Conservation (phyloP, 2,888 invertebrate genomes). For the Drosophila anomelani region DNA sequence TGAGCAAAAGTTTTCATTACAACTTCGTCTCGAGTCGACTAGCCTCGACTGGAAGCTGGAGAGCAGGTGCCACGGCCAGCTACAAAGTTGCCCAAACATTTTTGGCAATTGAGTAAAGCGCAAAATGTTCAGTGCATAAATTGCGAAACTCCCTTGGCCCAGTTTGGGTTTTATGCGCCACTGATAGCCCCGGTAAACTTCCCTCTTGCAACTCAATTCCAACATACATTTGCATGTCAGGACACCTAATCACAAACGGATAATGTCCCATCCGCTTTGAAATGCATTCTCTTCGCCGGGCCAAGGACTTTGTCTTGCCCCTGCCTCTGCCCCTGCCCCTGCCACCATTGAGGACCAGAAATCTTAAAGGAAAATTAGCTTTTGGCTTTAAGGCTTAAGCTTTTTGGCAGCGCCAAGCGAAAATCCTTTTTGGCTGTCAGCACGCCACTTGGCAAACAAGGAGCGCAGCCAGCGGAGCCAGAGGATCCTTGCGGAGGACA, state of each 20-base stretch:
- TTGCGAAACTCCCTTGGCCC: conserved; percentile 40
- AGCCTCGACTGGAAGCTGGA: neutral
- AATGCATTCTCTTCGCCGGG: conserved; percentile 41
- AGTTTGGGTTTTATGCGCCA: conserved; percentile 43
- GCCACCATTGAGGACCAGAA: conserved; percentile 40
- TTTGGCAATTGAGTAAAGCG: conserved; percentile 38
- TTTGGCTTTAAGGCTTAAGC: conserved; percentile 79
- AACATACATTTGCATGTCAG: conserved; percentile 74
- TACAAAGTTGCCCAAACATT: conserved; percentile 43
- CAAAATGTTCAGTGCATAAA: conserved; percentile 31
- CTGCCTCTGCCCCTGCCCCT: conserved; percentile 47
- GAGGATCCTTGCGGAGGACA: conserved; percentile 39
- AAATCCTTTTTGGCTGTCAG: conserved; percentile 81
- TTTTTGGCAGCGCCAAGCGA: conserved; percentile 75
- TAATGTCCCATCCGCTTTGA: conserved; percentile 58
- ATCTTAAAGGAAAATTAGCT: conserved; percentile 80
- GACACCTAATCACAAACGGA: conserved; percentile 79
- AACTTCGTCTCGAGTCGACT: conserved; percentile 45
- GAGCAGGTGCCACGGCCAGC: conserved; percentile 37
- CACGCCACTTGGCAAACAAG: conserved; percentile 79
- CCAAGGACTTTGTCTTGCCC: conserved; percentile 59
- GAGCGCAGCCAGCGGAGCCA: conserved; percentile 35
- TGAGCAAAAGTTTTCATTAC: conserved; percentile 70
- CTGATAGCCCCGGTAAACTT: conserved; percentile 32
- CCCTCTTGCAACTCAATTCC: conserved; percentile 42